Evolutionary conservation across 2,113 vertebrate species (phyloP), one percentile per base, ranked within the genome.

Genomic region (Steatornis caripensis): DNA sequence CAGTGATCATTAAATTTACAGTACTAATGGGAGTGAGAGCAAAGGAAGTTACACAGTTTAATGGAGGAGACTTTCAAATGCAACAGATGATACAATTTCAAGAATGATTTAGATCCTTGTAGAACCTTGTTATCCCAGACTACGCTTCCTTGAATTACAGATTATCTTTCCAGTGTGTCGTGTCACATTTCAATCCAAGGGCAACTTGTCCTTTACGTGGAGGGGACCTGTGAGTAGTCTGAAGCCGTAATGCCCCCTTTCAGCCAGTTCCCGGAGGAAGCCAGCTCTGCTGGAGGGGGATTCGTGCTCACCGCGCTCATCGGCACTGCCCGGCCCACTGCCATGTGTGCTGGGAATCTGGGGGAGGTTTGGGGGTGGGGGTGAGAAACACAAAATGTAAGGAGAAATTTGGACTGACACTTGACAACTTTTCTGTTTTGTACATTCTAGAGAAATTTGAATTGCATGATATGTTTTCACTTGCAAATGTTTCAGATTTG

Each of bases 401-500:
- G 65, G 84, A 91, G 71, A 55, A 78, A 75, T 74, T 72, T 64
- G 74, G 84, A 41, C 39, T 82, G 87, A 72, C 37, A 9, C 57
- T 72, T 87, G 87, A 68, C 84, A 93, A n/a, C 89, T 96, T 61
- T 58, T 29, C 65, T 83, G 80, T 17, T 69, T 79, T 54, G 70
- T 87, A 51, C 71, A 82, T 95, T 91, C 91, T 61, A 13, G 32
- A 77, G 55, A 54, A 76, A 94, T 96, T 96, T 88, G 83, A 77
- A 93, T 95, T 95, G 86, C 91, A 86, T 88, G 90, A 72, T 24
- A 12, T 48, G 43, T 72, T 95, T 95, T 95, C 58, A 80, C 92
- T 96, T 89, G 83, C 92, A 95, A 95, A 96, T 91, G 77, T 39
- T 91, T 79, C 77, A 91, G 61, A 68, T 71, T 69, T 95, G 60